phyloP scores from a whole-genome alignment of 2,797 vertebrate species.

The Miichthys miiuy region DNA sequence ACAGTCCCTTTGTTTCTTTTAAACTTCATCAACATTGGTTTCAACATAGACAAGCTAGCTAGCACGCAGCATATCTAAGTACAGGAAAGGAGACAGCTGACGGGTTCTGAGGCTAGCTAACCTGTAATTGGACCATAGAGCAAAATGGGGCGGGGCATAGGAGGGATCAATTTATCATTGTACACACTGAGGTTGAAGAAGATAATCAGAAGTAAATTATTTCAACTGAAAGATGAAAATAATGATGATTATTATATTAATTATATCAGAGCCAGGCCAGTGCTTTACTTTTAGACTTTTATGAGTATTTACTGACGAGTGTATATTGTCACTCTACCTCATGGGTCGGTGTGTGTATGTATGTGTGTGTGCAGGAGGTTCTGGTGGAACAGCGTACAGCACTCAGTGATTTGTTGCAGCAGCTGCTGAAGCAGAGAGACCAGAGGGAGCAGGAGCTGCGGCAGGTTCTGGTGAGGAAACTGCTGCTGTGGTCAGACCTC shows the following conservation, averaged over 20 bases:
- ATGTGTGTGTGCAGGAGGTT: slow-evolving; percentile 85
- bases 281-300: neutral
- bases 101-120: too few relatives aligned
- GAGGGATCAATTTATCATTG: neutral
- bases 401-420: slow-evolving; percentile 90
- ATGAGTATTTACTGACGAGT: neutral
- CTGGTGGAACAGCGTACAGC: slow-evolving; percentile 89
- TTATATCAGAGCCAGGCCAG: neutral
- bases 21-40: too few relatives aligned
- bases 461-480: slow-evolving; percentile 89
- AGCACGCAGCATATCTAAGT: too few relatives aligned
- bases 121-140: too few relatives aligned
- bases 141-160: too few relatives aligned
- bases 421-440: slow-evolving; percentile 94
- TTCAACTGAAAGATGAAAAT: neutral
- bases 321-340: neutral
- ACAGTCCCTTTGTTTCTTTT: too few relatives aligned
- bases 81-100: too few relatives aligned
- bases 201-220: neutral
- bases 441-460: slow-evolving; percentile 92
- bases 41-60: too few relatives aligned
- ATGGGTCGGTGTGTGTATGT: slow-evolving; percentile 13
- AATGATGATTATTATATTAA: neutral
- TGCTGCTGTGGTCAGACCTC: neutral
- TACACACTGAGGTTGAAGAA: neutral